A percentile compares a stretch with the other conserved stretches of the same genome.
Conservation (phyloP, 2,797 vertebrate species). For the Notoglanidium macrostoma region DNA sequence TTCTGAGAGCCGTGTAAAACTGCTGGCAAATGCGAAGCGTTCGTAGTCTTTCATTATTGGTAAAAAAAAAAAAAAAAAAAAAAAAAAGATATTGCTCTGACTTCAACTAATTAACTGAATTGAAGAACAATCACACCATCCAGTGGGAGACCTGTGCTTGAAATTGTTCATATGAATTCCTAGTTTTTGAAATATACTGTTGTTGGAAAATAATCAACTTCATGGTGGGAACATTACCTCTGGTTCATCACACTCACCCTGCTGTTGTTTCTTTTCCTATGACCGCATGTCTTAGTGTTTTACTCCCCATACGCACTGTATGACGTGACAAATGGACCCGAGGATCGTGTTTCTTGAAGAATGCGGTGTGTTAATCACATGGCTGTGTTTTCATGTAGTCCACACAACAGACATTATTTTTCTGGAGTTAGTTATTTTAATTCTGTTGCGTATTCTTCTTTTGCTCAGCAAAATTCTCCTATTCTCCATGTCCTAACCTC, state of each 20-base stretch:
- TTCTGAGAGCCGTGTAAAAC: background rate
- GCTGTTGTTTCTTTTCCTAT: background rate
- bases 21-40: background rate
- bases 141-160: too few relatives aligned
- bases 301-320: background rate
- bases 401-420: background rate
- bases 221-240: background rate
- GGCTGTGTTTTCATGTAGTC: background rate
- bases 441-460: background rate
- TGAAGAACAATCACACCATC: too few relatives aligned
- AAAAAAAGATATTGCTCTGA: too few relatives aligned
- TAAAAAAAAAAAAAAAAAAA: too few relatives aligned
- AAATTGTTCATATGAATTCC: too few relatives aligned
- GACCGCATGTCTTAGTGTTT: background rate
- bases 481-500: too few relatives aligned
- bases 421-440: background rate
- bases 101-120: too few relatives aligned
- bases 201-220: too few relatives aligned
- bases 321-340: background rate
- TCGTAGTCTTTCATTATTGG: background rate
- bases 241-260: background rate
- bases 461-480: too few relatives aligned
- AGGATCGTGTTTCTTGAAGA: background rate
- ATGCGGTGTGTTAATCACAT: background rate
- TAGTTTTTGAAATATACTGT: too few relatives aligned